Conservation (phyloP, 2,888 invertebrate species). For the Phengaris alcon region DNA sequence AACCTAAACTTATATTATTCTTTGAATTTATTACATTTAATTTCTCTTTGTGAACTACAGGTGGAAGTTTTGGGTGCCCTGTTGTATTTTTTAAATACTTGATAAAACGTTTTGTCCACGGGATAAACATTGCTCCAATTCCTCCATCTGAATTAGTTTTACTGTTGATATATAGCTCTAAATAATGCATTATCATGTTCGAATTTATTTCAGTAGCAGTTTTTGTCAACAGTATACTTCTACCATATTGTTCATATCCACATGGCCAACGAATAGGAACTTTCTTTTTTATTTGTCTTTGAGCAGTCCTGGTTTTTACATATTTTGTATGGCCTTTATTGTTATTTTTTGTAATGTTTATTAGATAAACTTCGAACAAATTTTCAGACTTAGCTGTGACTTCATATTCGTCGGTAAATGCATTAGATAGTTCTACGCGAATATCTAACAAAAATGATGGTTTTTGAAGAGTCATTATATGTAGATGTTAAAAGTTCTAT, state of each 20-base stretch:
- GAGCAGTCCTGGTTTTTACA: slow-evolving; percentile 37
- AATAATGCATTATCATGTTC: slow-evolving; percentile 56
- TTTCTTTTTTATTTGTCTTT: slow-evolving; percentile 36
- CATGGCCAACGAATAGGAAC: neutral
- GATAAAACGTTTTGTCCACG: slow-evolving; percentile 53
- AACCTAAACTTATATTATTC: neutral
- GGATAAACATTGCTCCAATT: slow-evolving; percentile 53
- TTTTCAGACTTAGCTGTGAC: slow-evolving; percentile 57
- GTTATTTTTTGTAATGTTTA: slow-evolving; percentile 38
- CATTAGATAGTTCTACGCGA: slow-evolving; percentile 53
- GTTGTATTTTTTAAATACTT: slow-evolving; percentile 51
- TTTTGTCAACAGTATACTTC: slow-evolving; percentile 49
- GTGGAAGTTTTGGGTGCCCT: slow-evolving; percentile 37
- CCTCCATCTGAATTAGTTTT: slow-evolving; percentile 44
- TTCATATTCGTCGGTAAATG: slow-evolving; percentile 50
- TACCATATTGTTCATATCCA: slow-evolving; percentile 41
- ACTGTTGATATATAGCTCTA: slow-evolving; percentile 55
- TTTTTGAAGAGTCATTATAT: slow-evolving; percentile 59
- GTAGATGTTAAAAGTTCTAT: neutral
- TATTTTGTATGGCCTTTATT: slow-evolving; percentile 33
- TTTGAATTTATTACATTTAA: slow-evolving; percentile 55
- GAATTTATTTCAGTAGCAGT: slow-evolving; percentile 46
- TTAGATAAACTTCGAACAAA: slow-evolving; percentile 48
- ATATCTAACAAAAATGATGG: slow-evolving; percentile 67
- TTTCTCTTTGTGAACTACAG: slow-evolving; percentile 44